Base-by-base conservation (phyloP, 2,888 invertebrate genomes). In the Phortica magna region DNA sequence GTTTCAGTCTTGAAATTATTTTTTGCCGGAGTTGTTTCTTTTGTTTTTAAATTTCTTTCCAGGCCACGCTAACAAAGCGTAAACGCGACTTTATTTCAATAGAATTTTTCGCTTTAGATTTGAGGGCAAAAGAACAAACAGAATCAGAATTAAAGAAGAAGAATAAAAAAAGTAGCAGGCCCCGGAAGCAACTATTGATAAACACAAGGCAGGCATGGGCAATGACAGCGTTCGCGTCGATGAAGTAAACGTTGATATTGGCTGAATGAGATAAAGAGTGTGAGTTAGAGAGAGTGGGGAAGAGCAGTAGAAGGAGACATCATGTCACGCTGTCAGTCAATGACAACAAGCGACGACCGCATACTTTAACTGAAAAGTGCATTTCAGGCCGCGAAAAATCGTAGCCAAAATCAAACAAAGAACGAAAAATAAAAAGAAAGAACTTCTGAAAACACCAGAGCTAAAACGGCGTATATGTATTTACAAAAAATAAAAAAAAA, bases 181-280 rank as follows among this genome's bases (percentile, higher is more conserved):
- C 73, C 73, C 88, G 88, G 84, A 87, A 85, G 77, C 84, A 84
- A 84, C 88, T 81, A 87, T 72, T 84, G 84, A 84, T 84, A 84
- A 84, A 87, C 65, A 65, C 10, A 61, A 17, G 61, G 5, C 14
- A 61, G 22, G 31, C 48, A 61, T 22, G 19, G 61, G 7, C 55
- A 55, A n/a, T 12, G 55, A 55, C 17, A 10, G 55, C 17, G 55
- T 7, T 55, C n/a, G 17, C 14, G 55, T n/a, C 10, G 55, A 10
- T 55, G 55, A 55, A 14, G 53, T 53, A 53, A n/a, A 53, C 10
- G 9, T 7, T 55, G 55, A 55, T 17, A 17, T 31, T 31, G 31
- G 31, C 31, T 31, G 31, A 31, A 4, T 31, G 31, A 4, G 31
- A 31, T 31, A 31, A 31, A 31, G 31, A 31, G 31, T 31, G 31